phyloP scores from a whole-genome alignment of 1,140 invertebrate species.

The Proctacanthus coquilletti region DNA sequence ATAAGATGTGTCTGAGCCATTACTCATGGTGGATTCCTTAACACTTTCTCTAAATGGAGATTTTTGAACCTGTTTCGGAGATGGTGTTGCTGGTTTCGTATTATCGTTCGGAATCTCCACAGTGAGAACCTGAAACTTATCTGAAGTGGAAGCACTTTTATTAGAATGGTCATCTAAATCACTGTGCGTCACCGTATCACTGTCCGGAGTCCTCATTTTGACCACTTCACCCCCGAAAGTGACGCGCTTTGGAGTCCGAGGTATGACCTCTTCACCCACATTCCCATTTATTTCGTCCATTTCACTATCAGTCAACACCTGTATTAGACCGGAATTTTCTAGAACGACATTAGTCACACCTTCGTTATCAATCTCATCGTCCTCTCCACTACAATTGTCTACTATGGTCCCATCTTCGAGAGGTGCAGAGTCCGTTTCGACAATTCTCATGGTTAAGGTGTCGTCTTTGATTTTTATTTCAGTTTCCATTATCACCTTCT shows the following conservation, averaged over 20 bases:
- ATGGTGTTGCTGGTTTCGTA: slow-evolving; percentile 17
- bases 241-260: slow-evolving; percentile 42
- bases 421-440: slow-evolving; percentile 45
- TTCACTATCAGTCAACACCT: slow-evolving; percentile 39
- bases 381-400: slow-evolving; percentile 12
- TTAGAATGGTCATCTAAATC: no score
- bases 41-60: slow-evolving; percentile 4
- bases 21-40: no score
- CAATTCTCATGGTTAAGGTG: slow-evolving; percentile 62
- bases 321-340: slow-evolving; percentile 31
- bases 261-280: neutral
- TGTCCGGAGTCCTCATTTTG: slow-evolving; percentile 67
- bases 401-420: slow-evolving; percentile 24
- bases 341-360: neutral
- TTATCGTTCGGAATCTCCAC: slow-evolving; percentile 24
- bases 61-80: neutral
- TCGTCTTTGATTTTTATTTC: slow-evolving; percentile 64
- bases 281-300: slow-evolving; percentile 33
- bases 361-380: slow-evolving; percentile 12
- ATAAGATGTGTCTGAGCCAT: no score
- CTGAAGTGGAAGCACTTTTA: neutral
- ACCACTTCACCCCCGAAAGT: slow-evolving; percentile 69
- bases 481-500: slow-evolving; percentile 58
- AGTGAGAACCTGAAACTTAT: slow-evolving; percentile 9
- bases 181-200: no score